Evolutionary conservation across 1,140 invertebrate species (phyloP), one percentile per base, ranked within the genome.

Genomic region (Triops longicaudatus): DNA sequence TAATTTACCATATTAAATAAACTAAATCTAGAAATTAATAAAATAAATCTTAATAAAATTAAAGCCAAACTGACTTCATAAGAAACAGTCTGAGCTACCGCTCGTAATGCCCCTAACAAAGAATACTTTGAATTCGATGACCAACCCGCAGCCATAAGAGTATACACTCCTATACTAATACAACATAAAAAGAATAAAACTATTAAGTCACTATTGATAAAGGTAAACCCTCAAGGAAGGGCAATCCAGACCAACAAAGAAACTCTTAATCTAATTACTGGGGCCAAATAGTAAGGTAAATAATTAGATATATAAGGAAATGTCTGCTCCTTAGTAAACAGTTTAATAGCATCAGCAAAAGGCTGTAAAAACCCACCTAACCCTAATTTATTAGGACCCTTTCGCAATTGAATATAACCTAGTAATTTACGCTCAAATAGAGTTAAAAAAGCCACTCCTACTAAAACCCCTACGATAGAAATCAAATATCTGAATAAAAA

Each of bases 91-190:
- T 91, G 89, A 84, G 88, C 86, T 73, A 89, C 85, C 44, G 86
- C 84, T 1, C 89, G 89, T 79, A 90, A 83, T 0, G 84, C 83
- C 0, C 89, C 90, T 81, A 90, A 86, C 81, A 89, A 84, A 76
- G 88, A 82, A 88, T 90, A 91, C 84, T 87, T 88, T 79, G 87
- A 90, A 86, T 90, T 90, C 76, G 88, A 89, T 81, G 87, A 86
- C 83, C 90, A 90, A 42, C 89, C 89, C 74, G 85, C 81, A 78
- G 87, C 78, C 80, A 90, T 84, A 78, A 89, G 77, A 74, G 78
- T 80, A 86, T 90, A 89, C 81, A 90, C 88, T 3, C 85, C 83
- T 79, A 90, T 81, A 43, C 87, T 87, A 74, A 84, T 83, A 80
- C 85, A 81, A 84, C 84, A 83, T 80, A 88, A 84, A 84, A 88